phyloP scores from a whole-genome alignment of 2,797 vertebrate species.

The Brachymystax lenok region DNA sequence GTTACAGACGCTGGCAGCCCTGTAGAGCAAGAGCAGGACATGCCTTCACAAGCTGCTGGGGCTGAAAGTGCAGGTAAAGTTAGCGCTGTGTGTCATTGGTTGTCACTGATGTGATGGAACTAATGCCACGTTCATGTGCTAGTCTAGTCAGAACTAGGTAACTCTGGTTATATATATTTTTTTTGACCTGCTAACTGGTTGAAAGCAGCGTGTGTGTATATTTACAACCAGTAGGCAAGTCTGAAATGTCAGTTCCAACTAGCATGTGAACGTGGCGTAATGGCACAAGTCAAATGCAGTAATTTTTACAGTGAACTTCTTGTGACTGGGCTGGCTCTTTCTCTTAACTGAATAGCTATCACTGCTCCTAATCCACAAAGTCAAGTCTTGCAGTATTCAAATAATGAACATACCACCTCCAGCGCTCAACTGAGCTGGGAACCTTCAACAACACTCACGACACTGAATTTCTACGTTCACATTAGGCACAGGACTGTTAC shows the following conservation, averaged over 20 bases:
- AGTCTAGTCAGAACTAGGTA: no score
- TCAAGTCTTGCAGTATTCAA: background rate
- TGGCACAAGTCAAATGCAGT: no score
- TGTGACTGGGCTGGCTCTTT: background rate
- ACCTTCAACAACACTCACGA: background rate
- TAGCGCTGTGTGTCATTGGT: background rate
- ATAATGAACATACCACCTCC: background rate
- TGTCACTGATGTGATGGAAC: background rate
- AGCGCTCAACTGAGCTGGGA: background rate
- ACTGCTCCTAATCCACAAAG: background rate
- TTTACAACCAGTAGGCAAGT: no score
- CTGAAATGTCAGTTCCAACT: no score
- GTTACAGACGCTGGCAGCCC: constrained; percentile 54
- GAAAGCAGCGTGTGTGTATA: no score
- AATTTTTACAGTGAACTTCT: no score
- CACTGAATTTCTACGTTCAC: background rate
- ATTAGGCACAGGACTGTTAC: background rate
- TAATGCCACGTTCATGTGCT: no score
- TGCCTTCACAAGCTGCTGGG: constrained; percentile 45
- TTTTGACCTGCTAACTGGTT: no score
- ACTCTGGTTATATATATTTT: no score
- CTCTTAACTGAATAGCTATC: background rate
- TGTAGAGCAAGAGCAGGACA: constrained; percentile 55
- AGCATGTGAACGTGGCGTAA: no score
- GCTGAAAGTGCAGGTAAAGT: constrained; percentile 57